A percentile compares a stretch with the other conserved stretches of the same genome.
These are phyloP conservation scores for Eurytoma californica DNA, from an alignment of 2,888 invertebrate genomes.

Conservation along the genomic window DNA sequence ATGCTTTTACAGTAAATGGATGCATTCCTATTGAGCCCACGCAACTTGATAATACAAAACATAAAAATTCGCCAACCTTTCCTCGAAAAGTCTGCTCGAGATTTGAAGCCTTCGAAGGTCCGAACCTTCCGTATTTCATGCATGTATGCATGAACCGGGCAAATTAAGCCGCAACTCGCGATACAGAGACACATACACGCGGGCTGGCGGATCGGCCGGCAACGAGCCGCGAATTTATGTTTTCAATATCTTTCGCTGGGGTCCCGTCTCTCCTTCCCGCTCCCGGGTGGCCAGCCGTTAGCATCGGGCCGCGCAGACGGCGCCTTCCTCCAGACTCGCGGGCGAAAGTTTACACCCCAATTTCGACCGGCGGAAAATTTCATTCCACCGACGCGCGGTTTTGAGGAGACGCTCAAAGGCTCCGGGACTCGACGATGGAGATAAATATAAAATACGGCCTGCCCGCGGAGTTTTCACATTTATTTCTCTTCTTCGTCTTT, in stretches of 20 bases:
- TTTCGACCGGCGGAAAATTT: conserved; percentile 32
- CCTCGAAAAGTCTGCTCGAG: no score
- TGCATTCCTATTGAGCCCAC: no score
- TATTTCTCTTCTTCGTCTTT: conserved; percentile 1
- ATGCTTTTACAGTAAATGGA: no score
- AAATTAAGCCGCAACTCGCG: conserved; percentile 60
- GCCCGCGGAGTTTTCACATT: background rate
- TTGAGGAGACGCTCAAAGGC: background rate
- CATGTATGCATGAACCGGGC: conserved; percentile 63
- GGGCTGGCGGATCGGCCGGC: background rate
- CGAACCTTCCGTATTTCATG: conserved; percentile 58
- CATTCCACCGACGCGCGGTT: conserved; percentile 9
- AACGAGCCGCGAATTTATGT: conserved; percentile 62
- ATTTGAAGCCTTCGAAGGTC: no score
- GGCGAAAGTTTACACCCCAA: conserved; percentile 41
- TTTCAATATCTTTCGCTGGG: conserved; percentile 60
- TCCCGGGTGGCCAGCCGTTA: background rate
- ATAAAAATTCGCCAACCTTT: no score
- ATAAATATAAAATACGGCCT: conserved; percentile 20
- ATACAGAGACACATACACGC: background rate
- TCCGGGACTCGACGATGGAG: conserved; percentile 2
- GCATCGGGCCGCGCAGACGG: background rate
- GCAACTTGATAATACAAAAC: no score
- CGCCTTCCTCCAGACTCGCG: background rate
- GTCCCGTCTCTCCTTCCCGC: background rate